Evolutionary conservation across 2,888 invertebrate species (phyloP).

Genomic region (Platycnemis pennipes): DNA sequence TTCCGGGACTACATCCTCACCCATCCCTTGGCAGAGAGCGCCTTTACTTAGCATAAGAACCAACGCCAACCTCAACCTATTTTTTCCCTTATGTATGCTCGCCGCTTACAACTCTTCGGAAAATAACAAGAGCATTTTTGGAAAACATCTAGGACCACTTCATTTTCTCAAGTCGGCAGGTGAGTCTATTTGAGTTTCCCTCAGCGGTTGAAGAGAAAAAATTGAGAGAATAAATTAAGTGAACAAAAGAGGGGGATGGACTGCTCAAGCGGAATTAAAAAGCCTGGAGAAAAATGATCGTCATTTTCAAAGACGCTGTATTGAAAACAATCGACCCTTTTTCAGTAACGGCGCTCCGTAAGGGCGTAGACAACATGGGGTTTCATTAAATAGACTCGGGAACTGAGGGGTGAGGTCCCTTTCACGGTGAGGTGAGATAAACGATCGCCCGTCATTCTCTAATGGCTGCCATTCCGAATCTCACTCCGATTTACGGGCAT

Average conservation of each 20-base stretch:
- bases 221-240: slow-evolving; percentile 22
- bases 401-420: neutral
- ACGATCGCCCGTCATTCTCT: neutral
- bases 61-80: neutral
- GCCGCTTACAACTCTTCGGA: neutral
- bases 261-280: neutral
- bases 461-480: neutral
- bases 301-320: neutral
- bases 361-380: neutral
- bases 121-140: slow-evolving; percentile 29
- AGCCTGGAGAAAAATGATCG: slow-evolving; percentile 7
- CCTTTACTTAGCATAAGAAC: neutral
- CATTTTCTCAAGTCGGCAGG: slow-evolving; percentile 25
- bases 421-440: neutral
- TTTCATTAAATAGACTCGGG: neutral
- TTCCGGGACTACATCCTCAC: neutral
- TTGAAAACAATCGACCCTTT: neutral
- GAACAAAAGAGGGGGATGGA: neutral
- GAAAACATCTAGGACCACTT: slow-evolving; percentile 13
- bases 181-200: neutral
- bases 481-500: neutral
- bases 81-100: neutral
- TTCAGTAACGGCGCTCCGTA: neutral
- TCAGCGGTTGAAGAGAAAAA: slow-evolving; percentile 38
- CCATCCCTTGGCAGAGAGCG: neutral